These are phyloP conservation scores for Cirrhinus mrigala DNA, from an alignment of 2,797 vertebrate genomes.

Conservation along the genomic window DNA sequence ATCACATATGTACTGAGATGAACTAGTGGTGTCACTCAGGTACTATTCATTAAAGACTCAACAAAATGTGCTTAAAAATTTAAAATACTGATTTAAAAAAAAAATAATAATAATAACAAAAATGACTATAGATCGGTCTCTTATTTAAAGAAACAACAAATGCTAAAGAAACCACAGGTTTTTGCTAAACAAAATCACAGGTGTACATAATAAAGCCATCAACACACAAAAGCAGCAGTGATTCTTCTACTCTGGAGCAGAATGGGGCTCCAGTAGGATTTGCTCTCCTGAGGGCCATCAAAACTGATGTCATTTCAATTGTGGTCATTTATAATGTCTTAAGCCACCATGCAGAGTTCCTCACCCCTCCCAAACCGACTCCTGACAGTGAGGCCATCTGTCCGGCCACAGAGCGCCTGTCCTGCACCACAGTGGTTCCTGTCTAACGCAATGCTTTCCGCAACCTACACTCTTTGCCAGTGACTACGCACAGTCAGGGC, in stretches of 20 bases:
- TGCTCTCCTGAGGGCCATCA: neutral
- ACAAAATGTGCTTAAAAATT: too few relatives aligned
- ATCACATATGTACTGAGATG: neutral
- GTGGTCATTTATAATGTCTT: constrained; percentile 29
- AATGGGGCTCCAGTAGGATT: neutral
- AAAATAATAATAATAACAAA: too few relatives aligned
- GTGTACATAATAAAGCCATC: neutral
- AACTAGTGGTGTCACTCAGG: too few relatives aligned
- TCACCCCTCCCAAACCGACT: constrained; percentile 8
- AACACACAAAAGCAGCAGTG: neutral
- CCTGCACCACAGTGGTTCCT: constrained; percentile 22
- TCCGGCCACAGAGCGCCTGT: constrained; percentile 14
- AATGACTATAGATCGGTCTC: neutral
- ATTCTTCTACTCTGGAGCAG: neutral
- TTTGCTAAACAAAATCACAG: neutral
- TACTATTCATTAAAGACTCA: neutral
- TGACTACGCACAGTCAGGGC: neutral
- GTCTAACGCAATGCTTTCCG: constrained; percentile 12
- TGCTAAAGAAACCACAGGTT: neutral
- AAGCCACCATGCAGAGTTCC: neutral
- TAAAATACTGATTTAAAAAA: neutral
- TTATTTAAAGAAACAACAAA: neutral
- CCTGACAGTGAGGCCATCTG: constrained; percentile 34
- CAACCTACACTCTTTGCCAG: constrained; percentile 1
- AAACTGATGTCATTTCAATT: constrained; percentile 25